A percentile compares a stretch with the other conserved stretches of the same genome.
phyloP scores from a whole-genome alignment of 2,888 invertebrate species.

The Merodon equestris region DNA sequence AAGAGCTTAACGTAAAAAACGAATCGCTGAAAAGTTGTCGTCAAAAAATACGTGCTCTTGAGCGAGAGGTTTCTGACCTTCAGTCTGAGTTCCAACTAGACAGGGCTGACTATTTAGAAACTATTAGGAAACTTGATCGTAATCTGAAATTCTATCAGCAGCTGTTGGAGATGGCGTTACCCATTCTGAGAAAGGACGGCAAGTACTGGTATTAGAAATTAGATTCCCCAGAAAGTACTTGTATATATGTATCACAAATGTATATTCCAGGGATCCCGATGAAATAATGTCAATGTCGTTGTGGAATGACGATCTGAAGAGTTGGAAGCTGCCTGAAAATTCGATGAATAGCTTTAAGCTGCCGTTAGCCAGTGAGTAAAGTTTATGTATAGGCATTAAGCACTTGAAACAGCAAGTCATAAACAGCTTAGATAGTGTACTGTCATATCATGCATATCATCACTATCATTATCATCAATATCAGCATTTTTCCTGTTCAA shows the following conservation, averaged over 20 bases:
- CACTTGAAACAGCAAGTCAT: constrained; percentile 11
- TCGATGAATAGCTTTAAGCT: constrained; percentile 83
- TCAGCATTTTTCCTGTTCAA: constrained; percentile 22
- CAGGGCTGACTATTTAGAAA: constrained; percentile 89
- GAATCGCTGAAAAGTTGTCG: constrained; percentile 84
- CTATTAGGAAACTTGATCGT: constrained; percentile 86
- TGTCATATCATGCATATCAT: constrained; percentile 26
- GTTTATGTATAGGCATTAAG: neutral
- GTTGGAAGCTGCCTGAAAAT: constrained; percentile 86
- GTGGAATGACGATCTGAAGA: constrained; percentile 87
- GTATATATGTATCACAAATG: too few relatives aligned
- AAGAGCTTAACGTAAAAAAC: constrained; percentile 86
- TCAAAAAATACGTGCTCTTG: constrained; percentile 83
- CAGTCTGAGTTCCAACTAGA: constrained; percentile 91
- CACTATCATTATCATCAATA: constrained; percentile 26
- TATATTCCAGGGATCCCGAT: constrained; percentile 83
- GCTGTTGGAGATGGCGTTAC: constrained; percentile 84
- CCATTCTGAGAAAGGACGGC: constrained; percentile 85
- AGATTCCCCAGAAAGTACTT: too few relatives aligned
- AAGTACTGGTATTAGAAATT: constrained; percentile 87
- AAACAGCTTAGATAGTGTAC: constrained; percentile 17
- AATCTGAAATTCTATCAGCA: constrained; percentile 84
- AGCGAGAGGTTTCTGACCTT: constrained; percentile 87
- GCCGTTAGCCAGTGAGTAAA: constrained; percentile 82
- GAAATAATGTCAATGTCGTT: constrained; percentile 83